Evolutionary conservation across 2,888 invertebrate species (phyloP).

Genomic region (Tetragonisca angustula): DNA sequence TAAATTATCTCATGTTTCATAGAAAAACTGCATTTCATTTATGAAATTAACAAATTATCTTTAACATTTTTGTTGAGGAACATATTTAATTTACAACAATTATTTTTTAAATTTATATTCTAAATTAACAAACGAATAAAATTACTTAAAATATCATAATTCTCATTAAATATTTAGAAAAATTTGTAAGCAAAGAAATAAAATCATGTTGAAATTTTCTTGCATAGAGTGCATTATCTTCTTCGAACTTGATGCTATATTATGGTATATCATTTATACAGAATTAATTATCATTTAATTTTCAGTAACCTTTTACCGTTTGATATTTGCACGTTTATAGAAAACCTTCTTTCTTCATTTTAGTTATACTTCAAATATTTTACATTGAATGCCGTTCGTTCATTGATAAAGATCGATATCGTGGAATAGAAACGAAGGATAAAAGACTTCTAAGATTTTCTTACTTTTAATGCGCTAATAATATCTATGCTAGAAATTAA

Average conservation of each 20-base stretch:
- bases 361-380: background rate
- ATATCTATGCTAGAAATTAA: background rate
- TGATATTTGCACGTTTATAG: background rate
- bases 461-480: background rate
- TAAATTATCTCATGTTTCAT: background rate
- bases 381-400: background rate
- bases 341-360: background rate
- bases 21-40: background rate
- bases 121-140: background rate
- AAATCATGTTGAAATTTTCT: constrained; percentile 9
- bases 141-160: background rate
- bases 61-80: background rate
- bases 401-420: background rate
- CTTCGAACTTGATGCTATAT: background rate
- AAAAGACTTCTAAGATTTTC: background rate
- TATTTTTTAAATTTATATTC: background rate
- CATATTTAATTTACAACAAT: background rate
- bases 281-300: constrained; percentile 55
- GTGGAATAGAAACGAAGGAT: background rate
- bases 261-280: constrained; percentile 27
- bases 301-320: constrained; percentile 36
- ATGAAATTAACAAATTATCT: background rate
- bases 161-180: background rate
- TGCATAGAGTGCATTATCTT: constrained; percentile 27
- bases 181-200: background rate